A percentile compares a stretch with the other conserved stretches of the same genome.
Conservation (phyloP, 1,140 invertebrate genomes). For the Drosophila grimshawi region DNA sequence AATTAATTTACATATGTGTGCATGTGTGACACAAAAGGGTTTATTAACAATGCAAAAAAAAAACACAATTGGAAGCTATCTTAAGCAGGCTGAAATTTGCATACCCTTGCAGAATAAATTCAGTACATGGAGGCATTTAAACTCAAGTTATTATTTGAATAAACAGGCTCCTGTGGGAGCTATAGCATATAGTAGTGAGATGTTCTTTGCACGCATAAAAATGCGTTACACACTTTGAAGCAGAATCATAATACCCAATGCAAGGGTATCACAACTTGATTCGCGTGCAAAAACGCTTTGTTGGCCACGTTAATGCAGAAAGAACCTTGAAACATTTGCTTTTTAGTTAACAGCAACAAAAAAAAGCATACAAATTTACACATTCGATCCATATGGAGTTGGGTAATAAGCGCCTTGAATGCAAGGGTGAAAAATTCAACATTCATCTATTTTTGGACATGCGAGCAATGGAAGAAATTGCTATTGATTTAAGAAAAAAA, state of each 20-base stretch:
- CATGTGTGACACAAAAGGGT: slow-evolving; percentile 32
- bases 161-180: too few species aligned
- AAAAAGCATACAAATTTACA: slow-evolving; percentile 55
- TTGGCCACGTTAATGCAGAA: slow-evolving; percentile 35
- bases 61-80: neutral
- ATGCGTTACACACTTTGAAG: neutral
- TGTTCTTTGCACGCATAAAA: too few species aligned
- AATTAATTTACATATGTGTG: slow-evolving; percentile 36
- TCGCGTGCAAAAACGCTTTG: slow-evolving; percentile 13
- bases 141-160: too few species aligned
- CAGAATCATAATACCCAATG: neutral
- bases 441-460: slow-evolving; percentile 63
- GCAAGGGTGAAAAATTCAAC: slow-evolving; percentile 27
- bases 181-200: too few species aligned
- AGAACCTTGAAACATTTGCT: slow-evolving; percentile 78
- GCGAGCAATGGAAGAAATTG: slow-evolving; percentile 24
- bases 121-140: too few species aligned
- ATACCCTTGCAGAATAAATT: neutral
- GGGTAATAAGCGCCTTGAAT: slow-evolving; percentile 51
- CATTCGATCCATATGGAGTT: slow-evolving; percentile 73
- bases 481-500: slow-evolving; percentile 33
- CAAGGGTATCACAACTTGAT: neutral
- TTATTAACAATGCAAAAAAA: slow-evolving; percentile 58
- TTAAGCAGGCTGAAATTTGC: neutral
- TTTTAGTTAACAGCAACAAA: slow-evolving; percentile 63